Base-by-base conservation (phyloP, 2,113 vertebrate genomes). In the Sula dactylatra region DNA sequence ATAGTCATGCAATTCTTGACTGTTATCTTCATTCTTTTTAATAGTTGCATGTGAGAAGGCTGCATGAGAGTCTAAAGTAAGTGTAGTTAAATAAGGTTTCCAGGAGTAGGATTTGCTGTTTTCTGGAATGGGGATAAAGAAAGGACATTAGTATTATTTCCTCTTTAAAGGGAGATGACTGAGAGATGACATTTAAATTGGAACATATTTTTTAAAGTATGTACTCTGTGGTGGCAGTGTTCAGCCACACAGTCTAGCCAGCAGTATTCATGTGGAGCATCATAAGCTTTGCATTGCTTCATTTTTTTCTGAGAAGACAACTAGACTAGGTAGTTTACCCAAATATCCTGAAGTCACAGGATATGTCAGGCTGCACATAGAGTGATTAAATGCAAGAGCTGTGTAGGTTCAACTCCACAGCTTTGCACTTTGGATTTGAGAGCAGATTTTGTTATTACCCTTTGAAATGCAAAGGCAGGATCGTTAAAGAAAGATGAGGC, bases 401-500 rank as follows among this genome's bases (percentile, higher is more conserved):
- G 7, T 16, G 16, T 44, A 40, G 10, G 14, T 69, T 80, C 47
- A 87, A 61, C 17, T 1, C 13, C 0, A 0, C 52, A 45, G 27
- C 36, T 79, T 62, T 82, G 67, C 8, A 2, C 34, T 77, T 77
- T 15, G 36, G 52, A 10, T 44, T 86, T 36, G n/a, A 22, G 19
- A 65, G 38, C 0, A 1, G 10, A 13, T 65, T 90, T 80, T 79
- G 5, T 58, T 58, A 59, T 42, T 70, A 21, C 7, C 40, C 20
- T n/a, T 77, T 0, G 3, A 45, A 69, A 29, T 38, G 47, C 18
- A 87, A 70, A 91, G 58, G 32, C 47, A 42, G 22, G 36, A 32
- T 54, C 1, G 0, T 31, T 44, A 21, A 17, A 59, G 44, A 8
- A 72, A 89, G 85, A 29, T 0, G 3, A 74, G 32, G 45, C 38